Evolutionary conservation across 2,797 vertebrate species (phyloP).

Genomic region (Anguilla anguilla): DNA sequence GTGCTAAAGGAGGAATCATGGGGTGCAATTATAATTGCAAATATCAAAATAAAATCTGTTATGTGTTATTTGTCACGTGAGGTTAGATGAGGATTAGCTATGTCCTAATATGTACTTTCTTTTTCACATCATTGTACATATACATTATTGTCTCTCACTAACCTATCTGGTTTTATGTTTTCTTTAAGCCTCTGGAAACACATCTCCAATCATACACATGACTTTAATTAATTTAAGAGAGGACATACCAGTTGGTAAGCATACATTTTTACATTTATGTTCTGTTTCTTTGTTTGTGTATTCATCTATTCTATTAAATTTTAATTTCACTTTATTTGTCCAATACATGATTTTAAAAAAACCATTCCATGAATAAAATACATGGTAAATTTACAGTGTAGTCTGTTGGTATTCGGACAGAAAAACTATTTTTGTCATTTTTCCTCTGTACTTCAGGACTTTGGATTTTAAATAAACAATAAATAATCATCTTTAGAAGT

Average conservation of each 20-base stretch:
- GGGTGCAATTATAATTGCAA: not conserved
- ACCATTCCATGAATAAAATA: not conserved
- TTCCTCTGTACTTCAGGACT: too few relatives aligned
- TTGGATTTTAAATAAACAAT: too few relatives aligned
- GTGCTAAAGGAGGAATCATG: not conserved
- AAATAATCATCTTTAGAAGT: too few relatives aligned
- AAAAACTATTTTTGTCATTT: too few relatives aligned
- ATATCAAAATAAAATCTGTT: not conserved
- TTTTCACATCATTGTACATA: not conserved
- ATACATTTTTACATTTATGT: not conserved
- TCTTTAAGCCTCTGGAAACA: conserved; percentile 15
- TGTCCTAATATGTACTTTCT: not conserved
- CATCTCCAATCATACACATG: conserved; percentile 16
- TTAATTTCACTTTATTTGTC: not conserved
- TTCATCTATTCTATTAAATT: not conserved
- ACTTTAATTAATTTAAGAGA: conserved; percentile 13
- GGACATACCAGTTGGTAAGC: conserved; percentile 15
- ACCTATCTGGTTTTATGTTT: not conserved
- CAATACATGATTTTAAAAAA: not conserved
- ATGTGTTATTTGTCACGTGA: not conserved
- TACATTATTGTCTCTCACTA: not conserved
- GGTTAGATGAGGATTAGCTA: not conserved
- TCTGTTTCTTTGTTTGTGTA: not conserved
- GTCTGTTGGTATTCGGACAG: too few relatives aligned
- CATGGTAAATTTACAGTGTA: too few relatives aligned